Percentiles rank a stretch among this genome's conserved stretches.
phyloP scores from a whole-genome alignment of 2,797 vertebrate species.

The Ctenochaetus hawaiiensis region DNA sequence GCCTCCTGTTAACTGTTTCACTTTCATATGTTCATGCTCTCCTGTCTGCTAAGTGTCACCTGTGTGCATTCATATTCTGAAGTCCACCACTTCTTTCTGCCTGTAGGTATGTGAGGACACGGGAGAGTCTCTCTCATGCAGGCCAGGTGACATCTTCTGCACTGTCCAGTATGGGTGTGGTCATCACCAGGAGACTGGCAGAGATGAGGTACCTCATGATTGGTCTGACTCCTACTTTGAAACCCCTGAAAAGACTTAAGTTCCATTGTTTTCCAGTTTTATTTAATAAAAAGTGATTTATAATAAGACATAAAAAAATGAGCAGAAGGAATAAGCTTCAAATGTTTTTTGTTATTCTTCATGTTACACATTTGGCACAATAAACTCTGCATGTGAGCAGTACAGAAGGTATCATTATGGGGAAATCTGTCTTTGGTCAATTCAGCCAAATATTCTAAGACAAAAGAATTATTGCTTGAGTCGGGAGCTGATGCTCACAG shows the following conservation, averaged over 20 bases:
- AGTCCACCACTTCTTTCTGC: background rate
- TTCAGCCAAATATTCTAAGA: background rate
- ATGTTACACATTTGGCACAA: background rate
- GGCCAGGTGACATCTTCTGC: slow-evolving; percentile 93
- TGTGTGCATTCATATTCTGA: slow-evolving; percentile 6
- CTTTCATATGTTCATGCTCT: background rate
- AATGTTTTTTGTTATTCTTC: background rate
- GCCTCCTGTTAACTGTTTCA: slow-evolving; percentile 30
- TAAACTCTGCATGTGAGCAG: background rate
- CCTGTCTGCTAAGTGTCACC: background rate
- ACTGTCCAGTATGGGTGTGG: slow-evolving; percentile 89
- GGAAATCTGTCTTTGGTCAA: slow-evolving; percentile 32
- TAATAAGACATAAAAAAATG: background rate
- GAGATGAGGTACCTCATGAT: slow-evolving; percentile 91
- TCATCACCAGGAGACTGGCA: slow-evolving; percentile 91
- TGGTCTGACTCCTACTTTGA: background rate
- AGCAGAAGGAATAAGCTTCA: background rate
- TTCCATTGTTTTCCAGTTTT: background rate
- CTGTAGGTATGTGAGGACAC: slow-evolving; percentile 93
- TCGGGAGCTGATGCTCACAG: no score
- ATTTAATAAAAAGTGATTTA: background rate
- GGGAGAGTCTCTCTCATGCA: slow-evolving; percentile 93
- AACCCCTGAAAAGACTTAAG: background rate
- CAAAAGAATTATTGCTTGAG: no score
- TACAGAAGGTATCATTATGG: background rate